Conservation (phyloP, 2,888 invertebrate species). For the Tetramorium bicarinatum region DNA sequence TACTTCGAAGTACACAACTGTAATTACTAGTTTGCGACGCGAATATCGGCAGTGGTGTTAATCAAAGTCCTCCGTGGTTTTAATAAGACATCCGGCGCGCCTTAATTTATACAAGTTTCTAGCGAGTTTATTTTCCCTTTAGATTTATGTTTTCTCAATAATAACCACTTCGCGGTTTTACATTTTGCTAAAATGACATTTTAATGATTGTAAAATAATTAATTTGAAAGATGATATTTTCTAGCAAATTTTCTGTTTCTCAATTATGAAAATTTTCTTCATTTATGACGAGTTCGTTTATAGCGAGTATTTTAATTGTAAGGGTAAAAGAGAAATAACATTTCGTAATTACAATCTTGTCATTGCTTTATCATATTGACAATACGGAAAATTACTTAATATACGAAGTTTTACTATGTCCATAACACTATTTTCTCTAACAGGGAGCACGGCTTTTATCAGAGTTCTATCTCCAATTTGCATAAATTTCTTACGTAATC, state of each 20-base stretch:
- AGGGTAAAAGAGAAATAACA: neutral
- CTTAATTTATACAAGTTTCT: conserved; percentile 6
- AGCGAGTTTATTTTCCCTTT: neutral
- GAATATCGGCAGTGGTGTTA: conserved; percentile 28
- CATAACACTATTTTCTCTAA: conserved; percentile 20
- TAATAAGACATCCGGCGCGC: conserved; percentile 16
- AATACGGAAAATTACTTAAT: neutral
- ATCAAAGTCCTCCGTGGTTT: conserved; percentile 18
- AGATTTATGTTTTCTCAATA: conserved; percentile 7
- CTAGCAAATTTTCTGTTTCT: neutral
- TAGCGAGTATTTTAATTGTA: neutral
- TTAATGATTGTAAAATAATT: neutral
- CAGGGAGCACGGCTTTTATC: conserved; percentile 12
- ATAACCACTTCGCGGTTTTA: neutral
- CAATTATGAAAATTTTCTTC: neutral
- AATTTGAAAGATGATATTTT: neutral
- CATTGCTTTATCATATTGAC: neutral
- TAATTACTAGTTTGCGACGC: conserved; percentile 29
- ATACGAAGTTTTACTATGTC: neutral
- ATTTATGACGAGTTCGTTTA: neutral
- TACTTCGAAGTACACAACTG: conserved; percentile 18
- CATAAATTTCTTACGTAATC: conserved; percentile 56
- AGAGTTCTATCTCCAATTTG: conserved; percentile 44
- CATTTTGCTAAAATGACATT: neutral
- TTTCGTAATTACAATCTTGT: neutral